Evolutionary conservation across 1,140 invertebrate species (phyloP).

Genomic region (Zaprionus lachaisei): DNA sequence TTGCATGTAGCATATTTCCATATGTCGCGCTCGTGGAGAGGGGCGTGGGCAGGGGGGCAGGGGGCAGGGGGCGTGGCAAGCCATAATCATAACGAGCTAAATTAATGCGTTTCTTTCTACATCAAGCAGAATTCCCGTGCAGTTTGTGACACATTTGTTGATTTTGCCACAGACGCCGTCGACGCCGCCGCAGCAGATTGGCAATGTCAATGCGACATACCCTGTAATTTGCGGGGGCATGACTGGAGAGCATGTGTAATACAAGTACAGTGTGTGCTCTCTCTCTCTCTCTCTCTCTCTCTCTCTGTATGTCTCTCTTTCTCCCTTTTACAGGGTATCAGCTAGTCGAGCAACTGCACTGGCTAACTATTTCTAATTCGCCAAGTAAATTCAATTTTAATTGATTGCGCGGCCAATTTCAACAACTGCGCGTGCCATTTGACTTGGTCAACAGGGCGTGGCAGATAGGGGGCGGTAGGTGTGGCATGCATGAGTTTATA

Average conservation of each 20-base stretch:
- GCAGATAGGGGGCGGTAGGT: conserved; percentile 9
- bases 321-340: background rate
- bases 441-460: conserved; percentile 68
- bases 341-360: background rate
- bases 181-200: conserved; percentile 1
- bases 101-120: conserved; percentile 83
- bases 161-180: conserved; percentile 47
- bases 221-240: conserved; percentile 13
- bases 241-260: background rate
- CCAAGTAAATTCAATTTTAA: conserved; percentile 58
- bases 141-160: conserved; percentile 77
- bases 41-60: no score
- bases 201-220: conserved; percentile 5
- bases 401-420: conserved; percentile 71
- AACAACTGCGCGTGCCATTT: conserved; percentile 69
- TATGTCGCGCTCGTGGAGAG: conserved; percentile 37
- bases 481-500: conserved; percentile 12
- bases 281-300: no score
- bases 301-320: no score
- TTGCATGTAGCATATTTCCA: conserved; percentile 55
- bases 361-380: conserved; percentile 46
- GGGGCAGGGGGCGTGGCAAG: conserved; percentile 59
- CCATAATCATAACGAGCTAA: conserved; percentile 83
- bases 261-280: background rate
- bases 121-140: conserved; percentile 82